A percentile compares a stretch with the other conserved stretches of the same genome.
phyloP scores from a whole-genome alignment of 1,140 invertebrate genomes.

The Drosophila pallidifrons region DNA sequence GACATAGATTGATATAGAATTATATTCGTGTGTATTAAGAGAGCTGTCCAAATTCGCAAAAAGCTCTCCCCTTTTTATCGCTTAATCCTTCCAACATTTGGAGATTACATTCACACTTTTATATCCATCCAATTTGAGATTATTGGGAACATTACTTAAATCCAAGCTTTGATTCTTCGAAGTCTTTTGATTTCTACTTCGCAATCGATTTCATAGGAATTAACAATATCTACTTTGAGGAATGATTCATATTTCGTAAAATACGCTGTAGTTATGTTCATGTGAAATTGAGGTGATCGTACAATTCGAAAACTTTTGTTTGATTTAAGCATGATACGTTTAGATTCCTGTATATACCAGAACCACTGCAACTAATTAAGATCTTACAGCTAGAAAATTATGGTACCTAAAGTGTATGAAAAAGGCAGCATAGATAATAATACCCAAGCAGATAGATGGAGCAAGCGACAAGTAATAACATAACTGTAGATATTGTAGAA shows the following conservation, averaged over 20 bases:
- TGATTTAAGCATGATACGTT: slow-evolving; percentile 33
- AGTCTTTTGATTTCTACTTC: background rate
- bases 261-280: background rate
- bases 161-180: background rate
- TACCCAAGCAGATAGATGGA: slow-evolving; percentile 30
- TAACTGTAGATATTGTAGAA: slow-evolving; percentile 80
- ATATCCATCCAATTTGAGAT: slow-evolving; percentile 13
- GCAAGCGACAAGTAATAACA: slow-evolving; percentile 49
- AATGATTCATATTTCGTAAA: background rate
- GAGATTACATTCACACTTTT: slow-evolving; percentile 14
- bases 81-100: slow-evolving; percentile 19
- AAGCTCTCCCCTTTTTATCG: slow-evolving; percentile 19
- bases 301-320: background rate
- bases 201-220: background rate
- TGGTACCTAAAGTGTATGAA: slow-evolving; percentile 73
- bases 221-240: background rate
- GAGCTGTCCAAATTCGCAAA: slow-evolving; percentile 6
- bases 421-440: slow-evolving; percentile 54
- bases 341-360: slow-evolving; percentile 74
- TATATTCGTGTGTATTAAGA: slow-evolving; percentile 2
- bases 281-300: background rate
- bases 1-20: slow-evolving; percentile 3
- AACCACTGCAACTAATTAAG: slow-evolving; percentile 51
- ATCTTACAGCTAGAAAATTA: slow-evolving; percentile 68
- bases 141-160: slow-evolving; percentile 2